Base-by-base conservation (phyloP, 2,888 invertebrate genomes). In the Drosophila lutescens region DNA sequence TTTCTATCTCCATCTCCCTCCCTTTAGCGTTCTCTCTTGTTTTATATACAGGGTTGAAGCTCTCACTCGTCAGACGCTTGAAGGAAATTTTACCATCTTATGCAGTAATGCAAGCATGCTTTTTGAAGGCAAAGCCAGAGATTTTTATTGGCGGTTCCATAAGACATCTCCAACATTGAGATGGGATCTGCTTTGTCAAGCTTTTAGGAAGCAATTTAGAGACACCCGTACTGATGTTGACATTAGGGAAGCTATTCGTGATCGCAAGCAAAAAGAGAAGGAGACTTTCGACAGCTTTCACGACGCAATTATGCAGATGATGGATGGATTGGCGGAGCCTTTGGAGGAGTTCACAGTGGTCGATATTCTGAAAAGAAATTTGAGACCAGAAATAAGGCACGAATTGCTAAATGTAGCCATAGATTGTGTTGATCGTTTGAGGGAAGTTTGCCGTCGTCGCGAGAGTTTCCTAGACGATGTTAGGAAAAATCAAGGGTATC, bases 401-500 rank as follows among this genome's bases (percentile, higher is more conserved):
- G n/a, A n/a, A n/a, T n/a, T n/a, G n/a, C n/a, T n/a, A n/a, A n/a
- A n/a, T n/a, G n/a, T n/a, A n/a, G n/a, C n/a, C 49, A 23, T 23
- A 23, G 2, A 23, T 8, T 55, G 47, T 0, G 53, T 36, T 0
- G 44, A 36, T 1, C 26, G n/a, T 1, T 34, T 61, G 2, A 20
- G 46, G 1, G 56, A 56, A 32, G 32, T 62, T n/a, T 49, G 56
- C 10, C 34, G 47, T 5, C 17, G 34, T 1, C 17, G 55, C 4
- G 47, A 62, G 9, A 15, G 40, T 13, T 47, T 62, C 3, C 8
- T 56, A 3, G 60, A 62, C 0, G 61, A 62, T 1, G 47, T 55
- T 2, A 55, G 13, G 10, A 30, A 50, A 0, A 43, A 17, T n/a
- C 8, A 54, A 15, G 36, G 36, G 0, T 46, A 56, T 10, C 47